Percentiles rank a stretch among this genome's conserved stretches.
phyloP scores from a whole-genome alignment of 2,888 invertebrate species.

The Ennomos fuscantarius region DNA sequence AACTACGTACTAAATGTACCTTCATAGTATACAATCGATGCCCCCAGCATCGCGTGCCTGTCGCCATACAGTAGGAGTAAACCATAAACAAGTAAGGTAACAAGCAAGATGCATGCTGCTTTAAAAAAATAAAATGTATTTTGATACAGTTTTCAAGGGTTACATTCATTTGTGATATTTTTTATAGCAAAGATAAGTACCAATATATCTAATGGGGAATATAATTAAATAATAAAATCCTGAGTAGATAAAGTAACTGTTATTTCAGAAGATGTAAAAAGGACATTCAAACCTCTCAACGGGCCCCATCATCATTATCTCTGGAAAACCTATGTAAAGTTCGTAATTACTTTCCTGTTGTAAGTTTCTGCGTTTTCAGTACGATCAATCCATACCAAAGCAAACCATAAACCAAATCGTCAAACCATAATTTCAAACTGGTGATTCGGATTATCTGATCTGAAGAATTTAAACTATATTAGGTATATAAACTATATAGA shows the following conservation, averaged over 20 bases:
- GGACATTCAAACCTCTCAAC: too few species aligned
- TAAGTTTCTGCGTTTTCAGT: too few species aligned
- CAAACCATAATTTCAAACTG: too few species aligned
- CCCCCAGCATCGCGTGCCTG: constrained; percentile 56
- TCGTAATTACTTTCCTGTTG: too few species aligned
- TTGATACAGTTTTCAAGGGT: constrained; percentile 12
- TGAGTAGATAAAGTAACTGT: constrained; percentile 5
- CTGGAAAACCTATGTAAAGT: too few species aligned
- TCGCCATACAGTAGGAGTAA: constrained; percentile 66
- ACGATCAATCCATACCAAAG: too few species aligned
- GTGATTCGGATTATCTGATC: too few species aligned
- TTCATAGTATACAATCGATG: constrained; percentile 1
- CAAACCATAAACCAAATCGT: not conserved
- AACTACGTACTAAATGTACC: not conserved
- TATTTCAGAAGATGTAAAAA: not conserved
- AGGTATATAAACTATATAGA: too few species aligned
- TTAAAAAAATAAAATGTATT: constrained; percentile 57
- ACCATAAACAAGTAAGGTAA: constrained; percentile 61
- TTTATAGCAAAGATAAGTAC: not conserved
- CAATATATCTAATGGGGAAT: not conserved
- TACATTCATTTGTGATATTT: constrained; percentile 2
- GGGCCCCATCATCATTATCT: too few species aligned
- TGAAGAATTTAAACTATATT: too few species aligned
- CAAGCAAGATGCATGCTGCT: constrained; percentile 76
- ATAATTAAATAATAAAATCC: constrained; percentile 11